Base-by-base conservation (phyloP, 2,888 invertebrate genomes). In the Apotomis capreana region DNA sequence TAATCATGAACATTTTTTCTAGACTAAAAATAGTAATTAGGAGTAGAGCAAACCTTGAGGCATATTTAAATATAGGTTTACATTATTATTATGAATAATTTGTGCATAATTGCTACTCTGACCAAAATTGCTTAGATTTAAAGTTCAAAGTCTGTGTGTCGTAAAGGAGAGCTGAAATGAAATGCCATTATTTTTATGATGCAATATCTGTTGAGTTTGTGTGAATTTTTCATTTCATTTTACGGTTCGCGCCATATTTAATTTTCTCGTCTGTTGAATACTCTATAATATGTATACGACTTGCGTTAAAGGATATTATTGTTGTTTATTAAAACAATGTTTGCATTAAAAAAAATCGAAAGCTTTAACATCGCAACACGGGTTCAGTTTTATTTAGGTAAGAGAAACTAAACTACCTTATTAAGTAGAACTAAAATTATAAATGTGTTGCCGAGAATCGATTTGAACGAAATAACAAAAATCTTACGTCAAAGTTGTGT, bases 131-230 rank as follows among this genome's bases (percentile, higher is more conserved):
- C 46, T 65, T 36, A 5, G 44, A 26, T 44, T 44, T 70, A 54
- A 55, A 61, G 15, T 65, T 55, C 10, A 55, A 60, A 36, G 44
- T 70, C 15, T n/a, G 58, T 51, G 58, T 26, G 69, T 64, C 70
- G 64, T 70, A 70, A 70, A 70, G 65, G 40, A 58, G 59, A 46
- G 58, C 46, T 59, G 59, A 65, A 65, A 70, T 70, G 70, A 65
- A 64, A 59, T 52, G 64, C 52, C 59, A 54, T 64, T 70, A 44
- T 60, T 64, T 70, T 70, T 63, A 70, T 51, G 70, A 51, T 36
- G 40, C 52, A 71, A 71, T 68, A 52, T 62, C 55, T 71, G 60
- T 52, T 57, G 26, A 15, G 46, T 60, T 54, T 51, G 58, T 37
- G 6, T 49, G 46, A 67, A 57, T 15, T 61, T 55, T 67, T 67